Evolutionary conservation across 2,113 vertebrate species (phyloP).

Genomic region (Megalops atlanticus): DNA sequence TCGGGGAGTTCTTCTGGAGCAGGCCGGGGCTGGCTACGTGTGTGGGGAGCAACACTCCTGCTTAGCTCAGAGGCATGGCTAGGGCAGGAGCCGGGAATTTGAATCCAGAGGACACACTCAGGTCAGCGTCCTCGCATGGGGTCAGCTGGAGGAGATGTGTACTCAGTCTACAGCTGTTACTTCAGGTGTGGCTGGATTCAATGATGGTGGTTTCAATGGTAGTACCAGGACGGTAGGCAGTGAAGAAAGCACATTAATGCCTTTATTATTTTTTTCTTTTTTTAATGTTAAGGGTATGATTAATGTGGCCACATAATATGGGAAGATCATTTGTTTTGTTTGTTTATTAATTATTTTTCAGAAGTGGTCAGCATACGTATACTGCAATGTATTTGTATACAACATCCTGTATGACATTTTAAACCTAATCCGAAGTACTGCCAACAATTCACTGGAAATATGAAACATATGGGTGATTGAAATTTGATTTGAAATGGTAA

Average conservation of each 20-base stretch:
- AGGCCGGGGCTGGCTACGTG: background rate
- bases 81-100: no score
- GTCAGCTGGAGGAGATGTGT: background rate
- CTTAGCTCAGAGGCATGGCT: no score
- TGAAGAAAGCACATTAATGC: background rate
- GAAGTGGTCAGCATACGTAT: background rate
- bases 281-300: background rate
- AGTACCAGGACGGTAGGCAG: background rate
- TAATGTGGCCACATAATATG: background rate
- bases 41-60: background rate
- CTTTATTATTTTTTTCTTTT: background rate
- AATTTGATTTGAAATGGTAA: conserved; percentile 46
- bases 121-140: background rate
- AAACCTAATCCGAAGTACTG: conserved; percentile 9
- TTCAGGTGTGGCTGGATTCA: background rate
- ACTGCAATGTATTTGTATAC: conserved; percentile 5
- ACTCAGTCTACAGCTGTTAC: background rate
- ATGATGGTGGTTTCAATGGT: background rate
- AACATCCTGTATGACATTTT: conserved; percentile 23
- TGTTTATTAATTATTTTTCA: background rate
- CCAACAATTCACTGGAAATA: conserved; percentile 33
- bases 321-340: background rate
- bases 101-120: background rate
- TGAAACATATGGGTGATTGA: conserved; percentile 45
- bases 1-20: conserved; percentile 1